phyloP scores from a whole-genome alignment of 2,888 invertebrate genomes.

The Eudemis profundana region DNA sequence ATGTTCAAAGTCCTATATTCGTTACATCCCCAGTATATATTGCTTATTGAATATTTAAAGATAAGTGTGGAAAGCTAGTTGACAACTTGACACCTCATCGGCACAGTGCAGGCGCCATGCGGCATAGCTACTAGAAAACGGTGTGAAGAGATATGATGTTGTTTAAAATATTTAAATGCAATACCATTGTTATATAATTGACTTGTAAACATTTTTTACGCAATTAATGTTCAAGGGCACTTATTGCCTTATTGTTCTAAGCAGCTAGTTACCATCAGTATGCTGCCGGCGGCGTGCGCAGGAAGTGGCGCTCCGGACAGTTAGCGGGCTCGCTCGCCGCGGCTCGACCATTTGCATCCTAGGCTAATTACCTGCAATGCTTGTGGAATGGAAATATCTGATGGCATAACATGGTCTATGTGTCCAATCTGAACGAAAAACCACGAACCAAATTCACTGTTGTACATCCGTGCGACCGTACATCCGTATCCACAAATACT shows the following conservation, averaged over 20 bases:
- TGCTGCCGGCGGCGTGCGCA: slow-evolving; percentile 43
- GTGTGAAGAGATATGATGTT: no score
- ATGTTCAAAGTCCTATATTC: no score
- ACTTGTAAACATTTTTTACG: no score
- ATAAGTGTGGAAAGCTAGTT: slow-evolving; percentile 3
- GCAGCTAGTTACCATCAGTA: slow-evolving; percentile 44
- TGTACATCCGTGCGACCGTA: no score
- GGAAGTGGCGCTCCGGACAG: slow-evolving; percentile 48
- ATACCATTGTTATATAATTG: no score
- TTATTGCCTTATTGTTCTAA: slow-evolving; percentile 8
- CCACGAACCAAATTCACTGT: no score
- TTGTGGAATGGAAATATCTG: not conserved
- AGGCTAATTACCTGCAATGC: slow-evolving; percentile 12
- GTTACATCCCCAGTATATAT: no score
- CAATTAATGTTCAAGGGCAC: no score
- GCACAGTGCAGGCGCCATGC: slow-evolving; percentile 15
- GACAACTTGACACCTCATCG: not conserved
- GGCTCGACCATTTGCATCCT: slow-evolving; percentile 16
- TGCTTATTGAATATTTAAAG: not conserved
- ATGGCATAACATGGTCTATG: not conserved
- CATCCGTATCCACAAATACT: no score
- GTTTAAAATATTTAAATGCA: no score
- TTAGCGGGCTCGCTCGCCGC: slow-evolving; percentile 36
- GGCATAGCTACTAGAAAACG: no score
- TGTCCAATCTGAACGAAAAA: no score